Percentiles rank a stretch among this genome's conserved stretches.
Conservation (phyloP, 37 sponge, comb jelly and placozoan genomes). For the Amphimedon queenslandica region DNA sequence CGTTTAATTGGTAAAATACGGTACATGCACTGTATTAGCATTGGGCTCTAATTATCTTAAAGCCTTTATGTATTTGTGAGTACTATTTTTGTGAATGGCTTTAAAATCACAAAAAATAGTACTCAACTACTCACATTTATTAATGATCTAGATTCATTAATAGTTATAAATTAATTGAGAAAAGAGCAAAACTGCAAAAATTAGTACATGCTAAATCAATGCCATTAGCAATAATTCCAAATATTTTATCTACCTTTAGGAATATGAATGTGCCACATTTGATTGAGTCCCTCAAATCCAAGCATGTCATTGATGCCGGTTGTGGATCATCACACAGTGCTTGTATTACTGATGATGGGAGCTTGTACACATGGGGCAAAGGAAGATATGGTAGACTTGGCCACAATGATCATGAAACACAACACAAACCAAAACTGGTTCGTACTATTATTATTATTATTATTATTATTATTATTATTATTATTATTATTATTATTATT, state of each 20-base stretch:
- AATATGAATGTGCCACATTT: constrained; percentile 64
- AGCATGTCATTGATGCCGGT: constrained; percentile 63
- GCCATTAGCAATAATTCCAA: too few species aligned
- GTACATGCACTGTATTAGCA: background rate
- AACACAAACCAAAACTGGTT: constrained; percentile 86
- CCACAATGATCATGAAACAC: constrained; percentile 88
- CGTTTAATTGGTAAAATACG: too few species aligned
- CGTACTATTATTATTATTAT: constrained; percentile 6
- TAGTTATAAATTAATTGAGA: too few species aligned
- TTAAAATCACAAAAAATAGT: too few species aligned
- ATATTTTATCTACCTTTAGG: too few species aligned
- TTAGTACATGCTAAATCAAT: too few species aligned
- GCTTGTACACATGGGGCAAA: constrained; percentile 95
- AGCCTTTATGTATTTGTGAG: too few species aligned
- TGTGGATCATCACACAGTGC: constrained; percentile 96
- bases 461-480: background rate
- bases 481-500: background rate
- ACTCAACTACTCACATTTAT: too few species aligned
- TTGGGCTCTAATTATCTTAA: background rate
- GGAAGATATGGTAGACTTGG: constrained; percentile 96
- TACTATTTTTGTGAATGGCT: too few species aligned
- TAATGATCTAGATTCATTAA: too few species aligned
- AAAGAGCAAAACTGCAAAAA: too few species aligned
- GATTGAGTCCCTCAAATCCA: constrained; percentile 63
- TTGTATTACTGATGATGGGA: constrained; percentile 82